Base-by-base conservation (phyloP, 2,888 invertebrate genomes). In the Nebria brevicollis region DNA sequence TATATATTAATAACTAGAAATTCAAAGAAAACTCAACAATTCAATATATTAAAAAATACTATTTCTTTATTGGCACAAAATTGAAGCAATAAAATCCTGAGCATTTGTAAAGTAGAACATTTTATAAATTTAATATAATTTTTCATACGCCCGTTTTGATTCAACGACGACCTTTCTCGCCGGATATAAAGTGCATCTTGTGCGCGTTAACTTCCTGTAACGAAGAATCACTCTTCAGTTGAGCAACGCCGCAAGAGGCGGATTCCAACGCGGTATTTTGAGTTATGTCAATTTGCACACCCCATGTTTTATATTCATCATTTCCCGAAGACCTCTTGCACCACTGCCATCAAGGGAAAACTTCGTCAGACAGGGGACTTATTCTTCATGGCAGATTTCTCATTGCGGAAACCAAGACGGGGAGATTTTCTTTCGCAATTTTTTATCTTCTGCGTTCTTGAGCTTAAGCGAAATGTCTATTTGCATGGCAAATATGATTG, bases 211-310 rank as follows among this genome's bases (percentile, higher is more conserved):
- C 81, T 81, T 81, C 81, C 81, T 64, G 68, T 20, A 41, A 73
- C 73, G 43, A 41, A 42, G 73, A 43, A 43, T 20, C 20, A 66
- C 66, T 77, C 65, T 66, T 41, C 72, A 64, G 73, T 43, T 15
- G 26, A 77, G 43, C 68, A 8, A 8, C 54, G 13, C 54, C 11
- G 8, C 54, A 54, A 54, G 54, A 54, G 73, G 41, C 65, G 66
- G 73, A 43, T 34, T 66, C 70, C 26, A 42, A 15, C 72, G 54
- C 54, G 81, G 81, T 81, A 81, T 81, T 81, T 81, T 81, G 84
- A 86, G 85, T 86, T 86, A 85, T 84, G 85, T 86, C 86, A 86
- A 86, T 86, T 86, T 86, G 85, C 84, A 83, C 85, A 85, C 85
- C 85, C 85, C 83, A 82, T 86, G 86, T 85, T 86, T 86, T 87